Conservation (phyloP, 2,797 vertebrate genomes). For the Gymnothorax reevesii region DNA sequence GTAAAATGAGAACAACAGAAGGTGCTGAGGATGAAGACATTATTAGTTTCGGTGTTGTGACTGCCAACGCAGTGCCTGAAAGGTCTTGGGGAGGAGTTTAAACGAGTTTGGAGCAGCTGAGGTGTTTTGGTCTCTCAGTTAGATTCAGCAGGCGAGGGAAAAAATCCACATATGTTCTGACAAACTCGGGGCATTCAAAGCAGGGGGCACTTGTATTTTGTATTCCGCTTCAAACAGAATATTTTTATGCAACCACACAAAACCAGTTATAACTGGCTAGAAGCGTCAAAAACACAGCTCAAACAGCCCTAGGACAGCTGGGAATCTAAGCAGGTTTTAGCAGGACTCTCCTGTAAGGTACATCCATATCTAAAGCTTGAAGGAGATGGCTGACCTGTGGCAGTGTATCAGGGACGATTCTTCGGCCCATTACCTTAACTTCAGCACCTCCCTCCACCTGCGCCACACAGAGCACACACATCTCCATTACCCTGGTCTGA, state of each 20-base stretch:
- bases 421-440: too few species aligned
- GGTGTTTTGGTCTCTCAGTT: neutral
- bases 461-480: conserved; percentile 43
- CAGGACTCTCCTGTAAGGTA: neutral
- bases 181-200: neutral
- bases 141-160: neutral
- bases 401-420: neutral
- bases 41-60: neutral
- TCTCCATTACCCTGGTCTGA: conserved; percentile 64
- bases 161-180: neutral
- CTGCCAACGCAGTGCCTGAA: neutral
- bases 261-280: too few species aligned
- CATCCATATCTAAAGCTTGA: neutral
- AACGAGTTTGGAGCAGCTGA: neutral
- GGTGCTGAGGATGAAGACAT: neutral
- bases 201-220: neutral
- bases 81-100: neutral
- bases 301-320: too few species aligned
- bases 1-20: neutral
- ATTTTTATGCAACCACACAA: too few species aligned
- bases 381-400: neutral
- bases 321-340: too few species aligned
- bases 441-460: too few species aligned
- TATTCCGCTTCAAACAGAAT: neutral
- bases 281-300: too few species aligned